A percentile compares a stretch with the other conserved stretches of the same genome.
phyloP scores from a whole-genome alignment of 2,797 vertebrate species.

The Holocentrus rufus region DNA sequence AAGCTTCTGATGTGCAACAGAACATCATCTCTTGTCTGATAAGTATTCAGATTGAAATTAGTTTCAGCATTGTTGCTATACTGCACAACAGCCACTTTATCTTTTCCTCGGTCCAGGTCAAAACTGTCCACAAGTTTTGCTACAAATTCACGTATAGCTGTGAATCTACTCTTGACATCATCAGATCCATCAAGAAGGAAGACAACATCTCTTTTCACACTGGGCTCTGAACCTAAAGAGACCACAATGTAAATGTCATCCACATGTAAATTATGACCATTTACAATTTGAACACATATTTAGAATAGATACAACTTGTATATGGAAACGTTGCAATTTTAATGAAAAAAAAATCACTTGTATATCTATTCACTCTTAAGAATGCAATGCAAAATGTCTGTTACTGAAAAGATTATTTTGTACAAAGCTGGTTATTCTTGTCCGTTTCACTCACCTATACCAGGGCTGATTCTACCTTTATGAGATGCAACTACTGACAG shows the following conservation, averaged over 20 bases:
- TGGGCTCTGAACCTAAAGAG: conserved; percentile 68
- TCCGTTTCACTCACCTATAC: conserved; percentile 69
- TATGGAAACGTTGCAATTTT: too few species aligned
- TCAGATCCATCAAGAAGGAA: conserved; percentile 86
- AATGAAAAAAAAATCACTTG: background rate
- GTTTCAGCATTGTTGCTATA: conserved; percentile 78
- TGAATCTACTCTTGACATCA: conserved; percentile 76
- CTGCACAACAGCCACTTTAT: conserved; percentile 81
- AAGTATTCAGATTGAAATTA: conserved; percentile 75
- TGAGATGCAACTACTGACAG: conserved; percentile 62
- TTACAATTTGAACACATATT: background rate
- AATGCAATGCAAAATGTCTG: background rate
- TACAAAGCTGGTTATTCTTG: background rate
- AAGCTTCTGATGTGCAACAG: conserved; percentile 67
- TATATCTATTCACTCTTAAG: background rate
- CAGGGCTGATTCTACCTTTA: conserved; percentile 38
- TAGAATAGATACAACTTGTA: background rate
- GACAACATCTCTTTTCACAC: conserved; percentile 77
- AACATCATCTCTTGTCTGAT: conserved; percentile 69
- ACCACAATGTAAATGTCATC: conserved; percentile 1
- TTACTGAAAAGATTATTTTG: background rate
- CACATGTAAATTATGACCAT: conserved; percentile 9
- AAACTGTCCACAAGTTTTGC: conserved; percentile 69
- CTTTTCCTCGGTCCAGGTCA: conserved; percentile 73
- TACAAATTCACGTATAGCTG: conserved; percentile 76